phyloP scores from a whole-genome alignment of 2,113 vertebrate species.

The Azemiops feae region DNA sequence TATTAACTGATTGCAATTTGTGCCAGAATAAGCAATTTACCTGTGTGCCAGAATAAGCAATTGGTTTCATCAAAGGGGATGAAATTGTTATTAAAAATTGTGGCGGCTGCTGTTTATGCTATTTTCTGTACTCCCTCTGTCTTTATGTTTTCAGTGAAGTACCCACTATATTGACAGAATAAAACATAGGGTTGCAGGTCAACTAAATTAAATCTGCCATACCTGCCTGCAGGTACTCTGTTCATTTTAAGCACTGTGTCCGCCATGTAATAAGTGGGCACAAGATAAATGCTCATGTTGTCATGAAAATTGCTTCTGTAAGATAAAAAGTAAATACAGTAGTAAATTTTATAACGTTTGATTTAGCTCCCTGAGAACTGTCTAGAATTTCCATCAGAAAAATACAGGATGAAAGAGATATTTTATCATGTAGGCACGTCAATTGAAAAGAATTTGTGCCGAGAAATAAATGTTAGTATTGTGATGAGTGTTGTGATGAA shows the following conservation, averaged over 20 bases:
- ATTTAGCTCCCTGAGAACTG: neutral
- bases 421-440: neutral
- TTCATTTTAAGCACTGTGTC: neutral
- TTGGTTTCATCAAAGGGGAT: constrained; percentile 10
- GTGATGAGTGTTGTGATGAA: neutral
- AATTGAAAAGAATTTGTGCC: neutral
- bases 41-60: neutral
- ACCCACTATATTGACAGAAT: neutral
- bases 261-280: neutral
- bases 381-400: neutral
- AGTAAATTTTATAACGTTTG: neutral
- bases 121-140: neutral
- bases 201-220: neutral
- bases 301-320: neutral
- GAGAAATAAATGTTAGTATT: neutral
- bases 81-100: neutral
- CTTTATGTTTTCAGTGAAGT: neutral
- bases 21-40: constrained; percentile 11
- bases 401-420: neutral
- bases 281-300: neutral
- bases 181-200: neutral
- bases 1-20: neutral
- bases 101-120: accelerated
- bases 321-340: neutral
- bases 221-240: neutral